Percentiles rank a stretch among this genome's conserved stretches.
phyloP scores from a whole-genome alignment of 2,888 invertebrate species.

The Limnephilus lunatus region DNA sequence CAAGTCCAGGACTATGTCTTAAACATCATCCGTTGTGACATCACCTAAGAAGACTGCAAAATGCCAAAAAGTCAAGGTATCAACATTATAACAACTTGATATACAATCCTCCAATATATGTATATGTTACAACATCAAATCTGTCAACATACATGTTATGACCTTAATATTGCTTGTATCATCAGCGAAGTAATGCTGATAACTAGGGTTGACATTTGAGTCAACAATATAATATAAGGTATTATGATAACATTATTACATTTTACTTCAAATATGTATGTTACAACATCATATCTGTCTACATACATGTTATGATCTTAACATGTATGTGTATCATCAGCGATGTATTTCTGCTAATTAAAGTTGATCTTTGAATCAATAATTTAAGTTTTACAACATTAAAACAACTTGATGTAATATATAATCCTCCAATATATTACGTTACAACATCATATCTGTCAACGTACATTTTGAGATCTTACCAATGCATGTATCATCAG shows the following conservation, averaged over 20 bases:
- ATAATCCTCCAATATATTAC: background rate
- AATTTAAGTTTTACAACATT: background rate
- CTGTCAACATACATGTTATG: background rate
- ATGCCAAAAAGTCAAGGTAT: no score
- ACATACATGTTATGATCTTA: no score
- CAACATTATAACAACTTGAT: conserved; percentile 28
- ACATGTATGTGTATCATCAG: no score
- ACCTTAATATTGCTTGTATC: background rate
- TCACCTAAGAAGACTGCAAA: conserved; percentile 42
- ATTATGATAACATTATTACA: background rate
- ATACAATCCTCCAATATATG: background rate
- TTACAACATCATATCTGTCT: background rate
- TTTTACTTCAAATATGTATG: background rate
- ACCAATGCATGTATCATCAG: background rate
- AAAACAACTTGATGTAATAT: background rate
- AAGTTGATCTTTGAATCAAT: no score
- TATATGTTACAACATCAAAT: background rate
- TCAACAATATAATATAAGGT: background rate
- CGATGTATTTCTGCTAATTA: no score
- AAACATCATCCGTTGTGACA: conserved; percentile 55
- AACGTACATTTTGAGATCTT: background rate
- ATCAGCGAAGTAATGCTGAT: background rate
- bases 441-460: background rate
- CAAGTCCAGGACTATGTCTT: conserved; percentile 61
- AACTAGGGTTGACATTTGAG: background rate